Percentiles rank a stretch among this genome's conserved stretches.
Conservation (phyloP, 1,140 invertebrate genomes). For the Oedothorax gibbosus region DNA sequence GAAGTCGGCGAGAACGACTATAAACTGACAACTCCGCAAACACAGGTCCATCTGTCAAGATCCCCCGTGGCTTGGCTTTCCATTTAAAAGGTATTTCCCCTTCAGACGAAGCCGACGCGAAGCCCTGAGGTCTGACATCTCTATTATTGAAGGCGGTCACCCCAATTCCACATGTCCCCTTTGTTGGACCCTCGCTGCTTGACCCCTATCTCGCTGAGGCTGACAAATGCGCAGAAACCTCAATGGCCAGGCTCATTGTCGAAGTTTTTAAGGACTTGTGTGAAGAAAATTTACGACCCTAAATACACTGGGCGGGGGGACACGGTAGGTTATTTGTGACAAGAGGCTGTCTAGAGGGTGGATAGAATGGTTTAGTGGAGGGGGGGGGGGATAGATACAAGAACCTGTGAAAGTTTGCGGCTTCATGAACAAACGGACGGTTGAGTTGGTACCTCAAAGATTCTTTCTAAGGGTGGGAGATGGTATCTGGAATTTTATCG, state of each 20-base stretch:
- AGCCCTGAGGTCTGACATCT: constrained; percentile 34
- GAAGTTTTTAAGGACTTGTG: constrained; percentile 12
- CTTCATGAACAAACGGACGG: neutral
- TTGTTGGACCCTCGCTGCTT: constrained; percentile 17
- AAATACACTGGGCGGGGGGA: constrained; percentile 2
- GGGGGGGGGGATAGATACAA: neutral
- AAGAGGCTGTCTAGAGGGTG: neutral
- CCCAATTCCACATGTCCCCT: constrained; percentile 1
- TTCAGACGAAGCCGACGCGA: constrained; percentile 23
- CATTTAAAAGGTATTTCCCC: constrained; percentile 10
- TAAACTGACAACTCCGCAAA: constrained; percentile 42
- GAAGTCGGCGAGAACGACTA: neutral
- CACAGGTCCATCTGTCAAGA: constrained; percentile 38
- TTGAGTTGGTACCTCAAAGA: neutral
- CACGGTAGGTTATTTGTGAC: constrained; percentile 4
- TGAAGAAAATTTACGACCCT: constrained; percentile 31
- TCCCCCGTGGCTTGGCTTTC: constrained; percentile 36
- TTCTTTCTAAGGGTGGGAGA: neutral
- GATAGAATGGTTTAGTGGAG: constrained; percentile 5
- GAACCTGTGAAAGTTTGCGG: constrained; percentile 27
- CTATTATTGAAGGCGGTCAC: constrained; percentile 46
- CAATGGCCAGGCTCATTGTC: constrained; percentile 21
- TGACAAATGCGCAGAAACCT: constrained; percentile 28
- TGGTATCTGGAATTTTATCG: neutral
- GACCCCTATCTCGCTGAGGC: constrained; percentile 4